phyloP scores from a whole-genome alignment of 2,888 invertebrate species.

The Calliphora vomitoria region DNA sequence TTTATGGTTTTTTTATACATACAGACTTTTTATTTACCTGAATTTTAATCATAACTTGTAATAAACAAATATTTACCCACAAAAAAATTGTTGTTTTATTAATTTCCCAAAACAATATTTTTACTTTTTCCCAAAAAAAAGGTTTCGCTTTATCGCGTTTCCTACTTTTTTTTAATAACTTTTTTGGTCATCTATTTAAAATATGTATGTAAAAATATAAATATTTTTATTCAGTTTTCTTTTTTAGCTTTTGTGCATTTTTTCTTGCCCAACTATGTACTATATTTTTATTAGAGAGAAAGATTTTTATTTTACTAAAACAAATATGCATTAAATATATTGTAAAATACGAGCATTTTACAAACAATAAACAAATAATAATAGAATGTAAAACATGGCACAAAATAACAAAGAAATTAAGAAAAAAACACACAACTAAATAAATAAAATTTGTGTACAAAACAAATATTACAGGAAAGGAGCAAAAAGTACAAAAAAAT shows the following conservation, averaged over 20 bases:
- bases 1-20: too few relatives aligned
- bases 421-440: slow-evolving; percentile 8
- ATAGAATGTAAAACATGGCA: slow-evolving; percentile 10
- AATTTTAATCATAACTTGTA: neutral
- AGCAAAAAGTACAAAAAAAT: neutral
- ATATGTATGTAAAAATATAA: neutral
- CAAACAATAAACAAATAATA: slow-evolving; percentile 46
- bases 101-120: neutral
- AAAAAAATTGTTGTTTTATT: neutral
- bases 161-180: neutral
- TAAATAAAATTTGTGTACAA: slow-evolving; percentile 18
- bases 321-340: slow-evolving; percentile 51
- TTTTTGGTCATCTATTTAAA: neutral
- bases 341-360: slow-evolving; percentile 41
- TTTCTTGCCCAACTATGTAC: neutral
- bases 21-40: too few relatives aligned
- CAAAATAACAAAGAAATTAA: neutral
- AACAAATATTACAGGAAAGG: neutral
- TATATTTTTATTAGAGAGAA: slow-evolving; percentile 29
- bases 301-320: slow-evolving; percentile 23
- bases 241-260: neutral
- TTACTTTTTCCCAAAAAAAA: neutral
- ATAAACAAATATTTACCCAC: neutral
- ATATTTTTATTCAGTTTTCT: neutral
- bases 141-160: slow-evolving; percentile 9